Conservation (phyloP, 2,113 vertebrate genomes). For the Sinocyclocheilus maitianheensis region DNA sequence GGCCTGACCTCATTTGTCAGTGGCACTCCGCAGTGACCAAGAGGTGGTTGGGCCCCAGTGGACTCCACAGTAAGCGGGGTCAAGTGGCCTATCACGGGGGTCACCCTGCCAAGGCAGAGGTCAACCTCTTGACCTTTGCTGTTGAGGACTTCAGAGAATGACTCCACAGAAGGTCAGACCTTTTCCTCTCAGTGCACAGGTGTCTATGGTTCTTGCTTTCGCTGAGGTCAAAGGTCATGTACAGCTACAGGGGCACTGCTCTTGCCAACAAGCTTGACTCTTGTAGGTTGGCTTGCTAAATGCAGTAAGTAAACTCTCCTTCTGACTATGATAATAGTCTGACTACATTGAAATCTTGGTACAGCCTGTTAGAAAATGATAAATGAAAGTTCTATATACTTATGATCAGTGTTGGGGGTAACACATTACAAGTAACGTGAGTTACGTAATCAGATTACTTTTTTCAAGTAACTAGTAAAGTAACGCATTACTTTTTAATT, state of each 20-base stretch:
- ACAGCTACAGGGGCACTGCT: slow-evolving; percentile 20
- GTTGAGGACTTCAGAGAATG: slow-evolving; percentile 52
- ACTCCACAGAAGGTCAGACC: slow-evolving; percentile 65
- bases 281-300: neutral
- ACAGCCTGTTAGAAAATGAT: neutral
- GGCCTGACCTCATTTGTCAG: slow-evolving; percentile 73
- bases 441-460: no score
- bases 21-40: slow-evolving; percentile 54
- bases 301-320: neutral
- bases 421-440: no score
- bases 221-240: slow-evolving; percentile 52
- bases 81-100: slow-evolving; percentile 74
- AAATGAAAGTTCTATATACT: neutral
- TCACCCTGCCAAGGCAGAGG: slow-evolving; percentile 60
- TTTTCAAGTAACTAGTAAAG: no score
- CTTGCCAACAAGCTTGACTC: slow-evolving; percentile 9
- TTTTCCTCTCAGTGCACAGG: slow-evolving; percentile 67
- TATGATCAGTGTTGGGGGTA: no score
- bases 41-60: slow-evolving; percentile 56
- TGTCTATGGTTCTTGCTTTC: slow-evolving; percentile 57
- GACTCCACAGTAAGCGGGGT: slow-evolving; percentile 68
- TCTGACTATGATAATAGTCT: neutral
- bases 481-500: no score
- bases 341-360: neutral
- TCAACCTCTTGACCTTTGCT: slow-evolving; percentile 70